Base-by-base conservation (phyloP, 2,888 invertebrate species). In the Aphodius granarius region DNA sequence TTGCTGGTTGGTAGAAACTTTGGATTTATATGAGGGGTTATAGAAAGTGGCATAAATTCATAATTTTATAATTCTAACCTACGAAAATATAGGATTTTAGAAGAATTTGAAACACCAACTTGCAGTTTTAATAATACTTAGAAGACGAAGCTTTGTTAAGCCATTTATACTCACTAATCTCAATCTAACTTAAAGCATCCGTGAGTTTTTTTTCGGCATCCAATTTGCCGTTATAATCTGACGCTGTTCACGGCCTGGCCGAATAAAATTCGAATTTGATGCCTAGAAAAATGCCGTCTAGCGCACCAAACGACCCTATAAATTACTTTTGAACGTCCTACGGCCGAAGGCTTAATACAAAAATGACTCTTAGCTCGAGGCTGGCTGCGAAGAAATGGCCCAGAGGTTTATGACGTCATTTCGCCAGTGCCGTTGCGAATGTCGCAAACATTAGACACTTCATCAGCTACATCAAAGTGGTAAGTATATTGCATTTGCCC, bases 241-340 rank as follows among this genome's bases (percentile, higher is more conserved):
- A 17, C 19, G 13, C 13, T 13, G 66, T 19, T 18, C 19, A 66
- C 19, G 19, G 68, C 43, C 19, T 20, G 6, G 20, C 9, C 21
- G 68, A 21, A 68, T 68, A 68, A 68, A 68, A 68, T 68, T 68
- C 68, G 68, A 68, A 68, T 68, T 68, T 68, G 68, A 68, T 68
- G 68, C 68, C 22, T 68, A 68, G 68, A 68, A 68, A 68, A 68
- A 68, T 68, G 68, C 68, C 68, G 22, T 22, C 21, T 22, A 19
- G 68, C 18, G n/a, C 68, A 22, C 68, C 20, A 20, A 68, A 68
- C 22, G 68, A 68, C 68, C 68, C 68, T 68, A 68, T 68, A 68
- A 68, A 68, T 68, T 68, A 68, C 68, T 68, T 43, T 43, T 43
- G 22, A 68, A 68, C 68, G 18, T 21, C 20, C 5, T 19, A 22